Evolutionary conservation across 2,113 vertebrate species (phyloP).

Genomic region (Prunella himalayana): DNA sequence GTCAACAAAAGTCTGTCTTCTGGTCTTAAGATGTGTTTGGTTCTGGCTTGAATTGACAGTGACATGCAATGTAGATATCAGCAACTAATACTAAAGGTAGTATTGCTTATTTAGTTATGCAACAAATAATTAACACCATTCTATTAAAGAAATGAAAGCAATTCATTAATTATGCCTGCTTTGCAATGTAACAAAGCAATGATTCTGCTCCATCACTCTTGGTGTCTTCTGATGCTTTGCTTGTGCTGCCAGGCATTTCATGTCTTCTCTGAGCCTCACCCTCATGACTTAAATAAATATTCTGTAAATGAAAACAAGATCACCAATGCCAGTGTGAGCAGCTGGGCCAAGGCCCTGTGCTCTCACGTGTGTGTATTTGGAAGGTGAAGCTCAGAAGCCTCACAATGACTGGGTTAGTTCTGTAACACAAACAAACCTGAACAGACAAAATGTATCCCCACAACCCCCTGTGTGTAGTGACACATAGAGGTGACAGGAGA

Average conservation of each 20-base stretch:
- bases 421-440: neutral
- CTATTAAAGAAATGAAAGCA: neutral
- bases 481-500: neutral
- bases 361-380: fast-evolving
- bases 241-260: neutral
- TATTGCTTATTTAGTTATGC: neutral
- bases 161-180: neutral
- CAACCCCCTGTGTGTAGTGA: neutral
- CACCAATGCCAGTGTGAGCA: neutral
- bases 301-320: neutral
- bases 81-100: neutral
- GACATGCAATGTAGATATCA: neutral
- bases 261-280: neutral
- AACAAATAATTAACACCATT: neutral
- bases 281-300: neutral
- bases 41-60: neutral
- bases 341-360: neutral
- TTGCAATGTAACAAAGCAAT: neutral
- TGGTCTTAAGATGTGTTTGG: neutral
- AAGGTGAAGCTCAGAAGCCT: neutral
- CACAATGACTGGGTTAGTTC: neutral
- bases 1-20: neutral
- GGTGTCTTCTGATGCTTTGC: neutral
- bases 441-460: neutral
- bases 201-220: neutral